Percentiles rank a stretch among this genome's conserved stretches.
Evolutionary conservation across 2,888 invertebrate genomes (phyloP).

Genomic region (Iphiclides podalirius): DNA sequence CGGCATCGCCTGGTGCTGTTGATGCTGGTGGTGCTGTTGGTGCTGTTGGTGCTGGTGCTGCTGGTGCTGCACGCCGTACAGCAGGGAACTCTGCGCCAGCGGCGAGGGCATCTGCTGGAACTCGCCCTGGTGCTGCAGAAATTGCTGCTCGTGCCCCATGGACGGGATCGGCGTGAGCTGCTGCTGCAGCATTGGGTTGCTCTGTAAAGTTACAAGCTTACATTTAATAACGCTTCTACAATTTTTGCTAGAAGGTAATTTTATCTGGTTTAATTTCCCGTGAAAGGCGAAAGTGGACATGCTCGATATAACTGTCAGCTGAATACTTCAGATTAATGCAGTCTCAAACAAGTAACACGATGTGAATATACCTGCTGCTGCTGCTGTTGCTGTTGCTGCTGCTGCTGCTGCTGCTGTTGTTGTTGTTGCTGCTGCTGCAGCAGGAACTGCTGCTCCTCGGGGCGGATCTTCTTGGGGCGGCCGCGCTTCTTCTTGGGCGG

Average conservation of each 20-base stretch:
- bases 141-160: conserved; percentile 46
- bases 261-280: too few relatives aligned
- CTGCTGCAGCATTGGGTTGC: conserved; percentile 43
- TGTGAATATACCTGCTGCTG: conserved; percentile 46
- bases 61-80: conserved; percentile 42
- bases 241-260: too few relatives aligned
- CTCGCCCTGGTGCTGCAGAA: conserved; percentile 37
- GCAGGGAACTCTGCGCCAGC: conserved; percentile 35
- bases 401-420: conserved; percentile 53
- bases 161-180: conserved; percentile 39
- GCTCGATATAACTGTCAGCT: too few relatives aligned
- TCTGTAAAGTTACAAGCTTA: conserved; percentile 29
- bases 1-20: conserved; percentile 40
- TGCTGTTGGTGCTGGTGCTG: conserved; percentile 27
- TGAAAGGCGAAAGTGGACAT: too few relatives aligned
- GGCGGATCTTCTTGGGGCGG: conserved; percentile 91
- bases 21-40: conserved; percentile 45
- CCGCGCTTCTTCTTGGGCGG: conserved; percentile 93
- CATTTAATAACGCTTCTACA: too few relatives aligned
- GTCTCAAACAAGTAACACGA: too few relatives aligned
- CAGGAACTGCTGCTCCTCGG: conserved; percentile 81
- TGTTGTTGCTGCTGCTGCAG: conserved; percentile 66
- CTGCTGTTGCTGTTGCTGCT: conserved; percentile 62
- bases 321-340: too few relatives aligned
- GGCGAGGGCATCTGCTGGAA: conserved; percentile 48